phyloP scores from a whole-genome alignment of 1,140 invertebrate genomes.

The Chrysoperla carnea region DNA sequence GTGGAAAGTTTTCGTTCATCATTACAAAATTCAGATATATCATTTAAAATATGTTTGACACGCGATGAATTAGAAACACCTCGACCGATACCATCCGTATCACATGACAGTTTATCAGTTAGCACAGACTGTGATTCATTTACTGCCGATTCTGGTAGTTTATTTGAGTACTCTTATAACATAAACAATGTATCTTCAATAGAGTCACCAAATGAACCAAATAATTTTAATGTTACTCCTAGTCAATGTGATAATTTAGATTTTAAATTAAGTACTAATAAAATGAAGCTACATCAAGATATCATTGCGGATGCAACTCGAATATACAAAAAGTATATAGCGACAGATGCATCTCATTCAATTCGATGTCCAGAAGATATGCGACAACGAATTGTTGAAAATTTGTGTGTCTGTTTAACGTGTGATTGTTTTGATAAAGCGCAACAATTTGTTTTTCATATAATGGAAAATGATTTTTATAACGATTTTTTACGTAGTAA shows the following conservation, averaged over 20 bases:
- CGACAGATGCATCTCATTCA: constrained; percentile 24
- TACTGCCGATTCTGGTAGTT: constrained; percentile 18
- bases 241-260: constrained; percentile 4
- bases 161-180: constrained; percentile 10
- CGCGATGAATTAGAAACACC: not conserved
- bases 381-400: constrained; percentile 23
- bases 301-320: constrained; percentile 27
- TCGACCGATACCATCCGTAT: constrained; percentile 7
- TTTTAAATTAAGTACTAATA: constrained; percentile 7
- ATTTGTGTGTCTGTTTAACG: constrained; percentile 23
- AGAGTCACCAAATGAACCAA: not conserved
- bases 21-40: constrained; percentile 2
- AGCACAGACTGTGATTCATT: constrained; percentile 22
- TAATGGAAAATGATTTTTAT: constrained; percentile 43
- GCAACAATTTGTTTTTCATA: constrained; percentile 42
- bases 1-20: constrained; percentile 39
- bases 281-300: constrained; percentile 18
- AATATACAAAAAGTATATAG: constrained; percentile 34
- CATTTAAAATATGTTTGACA: not conserved
- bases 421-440: constrained; percentile 37
- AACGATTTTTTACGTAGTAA: constrained; percentile 55
- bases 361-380: constrained; percentile 26
- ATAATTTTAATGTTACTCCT: not conserved
- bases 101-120: constrained; percentile 22
- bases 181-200: constrained; percentile 7